Percentiles rank a stretch among this genome's conserved stretches.
Conservation (phyloP, 1,140 invertebrate species). For the Gyrodactylus salaris region DNA sequence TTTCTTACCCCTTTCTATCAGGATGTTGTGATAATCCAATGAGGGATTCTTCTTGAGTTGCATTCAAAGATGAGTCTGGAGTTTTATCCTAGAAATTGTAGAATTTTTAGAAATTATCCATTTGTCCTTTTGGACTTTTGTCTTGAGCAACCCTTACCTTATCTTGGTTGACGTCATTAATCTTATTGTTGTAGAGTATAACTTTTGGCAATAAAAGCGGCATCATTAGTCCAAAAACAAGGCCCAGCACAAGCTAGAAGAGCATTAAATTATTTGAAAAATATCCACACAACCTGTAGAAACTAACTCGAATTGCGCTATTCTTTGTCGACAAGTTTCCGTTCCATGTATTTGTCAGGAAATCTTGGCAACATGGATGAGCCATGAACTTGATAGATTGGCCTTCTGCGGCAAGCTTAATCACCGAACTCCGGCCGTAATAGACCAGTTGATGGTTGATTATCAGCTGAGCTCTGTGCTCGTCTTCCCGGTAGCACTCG, state of each 20-base stretch:
- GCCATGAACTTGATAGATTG: slow-evolving; percentile 7
- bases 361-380: slow-evolving; percentile 8
- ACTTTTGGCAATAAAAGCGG: neutral
- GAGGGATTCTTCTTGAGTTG: neutral
- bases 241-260: neutral
- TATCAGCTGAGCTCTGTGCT: slow-evolving; percentile 14
- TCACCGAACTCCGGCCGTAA: slow-evolving; percentile 5
- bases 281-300: neutral
- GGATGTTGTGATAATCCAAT: neutral
- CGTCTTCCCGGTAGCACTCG: slow-evolving; percentile 16
- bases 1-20: neutral
- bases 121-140: no score
- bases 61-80: neutral
- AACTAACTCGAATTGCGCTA: neutral
- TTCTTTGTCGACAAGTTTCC: slow-evolving; percentile 4
- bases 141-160: neutral
- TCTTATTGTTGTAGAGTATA: neutral
- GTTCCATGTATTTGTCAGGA: slow-evolving; percentile 5
- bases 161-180: neutral
- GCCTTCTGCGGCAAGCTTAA: slow-evolving; percentile 4
- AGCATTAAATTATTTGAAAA: neutral
- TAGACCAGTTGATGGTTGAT: slow-evolving; percentile 13
- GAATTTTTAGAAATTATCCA: no score
- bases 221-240: neutral
- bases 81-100: neutral